Percentiles rank a stretch among this genome's conserved stretches.
phyloP scores from a whole-genome alignment of 2,888 invertebrate species.

The Drosophila neutralis region DNA sequence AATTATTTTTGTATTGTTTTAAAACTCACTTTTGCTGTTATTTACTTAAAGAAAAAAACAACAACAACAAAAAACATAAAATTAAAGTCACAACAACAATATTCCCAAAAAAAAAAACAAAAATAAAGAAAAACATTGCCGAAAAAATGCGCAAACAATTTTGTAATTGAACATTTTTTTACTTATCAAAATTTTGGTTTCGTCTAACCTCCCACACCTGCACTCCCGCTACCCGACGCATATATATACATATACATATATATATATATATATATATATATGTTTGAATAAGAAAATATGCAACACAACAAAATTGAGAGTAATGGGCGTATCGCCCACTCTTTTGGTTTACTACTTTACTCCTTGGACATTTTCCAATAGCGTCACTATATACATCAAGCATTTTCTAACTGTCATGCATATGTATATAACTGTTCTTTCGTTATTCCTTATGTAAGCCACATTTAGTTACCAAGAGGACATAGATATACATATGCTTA shows the following conservation, averaged over 20 bases:
- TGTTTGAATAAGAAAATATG: too few species aligned
- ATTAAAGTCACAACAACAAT: neutral
- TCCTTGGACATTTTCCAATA: neutral
- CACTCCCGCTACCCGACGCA: neutral
- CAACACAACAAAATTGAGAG: too few species aligned
- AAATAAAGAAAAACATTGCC: neutral
- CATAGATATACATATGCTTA: neutral
- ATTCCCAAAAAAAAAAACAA: neutral
- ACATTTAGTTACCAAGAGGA: slow-evolving; percentile 26
- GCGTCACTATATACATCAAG: neutral
- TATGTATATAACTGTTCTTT: slow-evolving; percentile 20
- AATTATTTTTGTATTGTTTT: slow-evolving; percentile 8
- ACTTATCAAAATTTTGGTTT: slow-evolving; percentile 17
- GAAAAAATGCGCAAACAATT: slow-evolving; percentile 57
- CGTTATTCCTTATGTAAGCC: slow-evolving; percentile 29
- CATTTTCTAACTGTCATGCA: neutral
- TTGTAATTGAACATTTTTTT: slow-evolving; percentile 12
- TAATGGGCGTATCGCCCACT: neutral
- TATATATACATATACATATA: neutral
- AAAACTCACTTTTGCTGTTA: slow-evolving; percentile 37
- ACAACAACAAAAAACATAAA: neutral
- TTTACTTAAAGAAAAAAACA: slow-evolving; percentile 12
- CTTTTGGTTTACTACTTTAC: too few species aligned
- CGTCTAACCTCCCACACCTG: slow-evolving; percentile 1
- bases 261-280: neutral